phyloP scores from a whole-genome alignment of 2,113 vertebrate genomes.

The Plestiodon gilberti region DNA sequence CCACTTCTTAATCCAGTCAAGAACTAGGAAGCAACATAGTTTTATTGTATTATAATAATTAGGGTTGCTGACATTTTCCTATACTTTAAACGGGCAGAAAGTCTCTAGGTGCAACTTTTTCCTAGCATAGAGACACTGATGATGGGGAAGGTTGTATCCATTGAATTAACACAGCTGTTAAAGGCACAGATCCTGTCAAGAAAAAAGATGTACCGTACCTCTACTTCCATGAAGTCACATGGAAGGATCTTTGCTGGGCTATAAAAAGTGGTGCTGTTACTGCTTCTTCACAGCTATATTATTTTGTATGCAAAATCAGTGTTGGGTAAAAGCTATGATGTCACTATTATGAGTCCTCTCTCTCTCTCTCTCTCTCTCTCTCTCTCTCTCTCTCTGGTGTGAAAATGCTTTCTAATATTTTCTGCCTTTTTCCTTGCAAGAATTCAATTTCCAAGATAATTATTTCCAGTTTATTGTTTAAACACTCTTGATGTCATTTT shows the following conservation, averaged over 20 bases:
- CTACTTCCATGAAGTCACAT: no score
- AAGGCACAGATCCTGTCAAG: neutral
- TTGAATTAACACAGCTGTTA: no score
- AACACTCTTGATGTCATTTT: neutral
- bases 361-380: no score
- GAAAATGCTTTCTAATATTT: neutral
- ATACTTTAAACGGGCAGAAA: no score
- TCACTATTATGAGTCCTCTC: no score
- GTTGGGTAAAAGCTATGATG: neutral
- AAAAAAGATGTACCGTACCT: neutral
- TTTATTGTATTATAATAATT: no score
- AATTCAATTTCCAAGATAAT: neutral
- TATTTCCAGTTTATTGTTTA: neutral
- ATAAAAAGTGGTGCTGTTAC: neutral
- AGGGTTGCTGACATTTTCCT: no score
- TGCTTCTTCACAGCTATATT: neutral
- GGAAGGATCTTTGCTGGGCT: neutral
- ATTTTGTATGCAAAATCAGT: neutral
- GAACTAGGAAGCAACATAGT: neutral
- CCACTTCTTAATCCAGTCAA: neutral
- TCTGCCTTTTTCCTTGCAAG: neutral
- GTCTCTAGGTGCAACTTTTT: neutral
- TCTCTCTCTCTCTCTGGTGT: neutral
- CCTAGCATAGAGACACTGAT: neutral
- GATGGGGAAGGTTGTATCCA: no score